Evolutionary conservation across 2,113 vertebrate genomes (phyloP).

Genomic region (Bostrychus sinensis): DNA sequence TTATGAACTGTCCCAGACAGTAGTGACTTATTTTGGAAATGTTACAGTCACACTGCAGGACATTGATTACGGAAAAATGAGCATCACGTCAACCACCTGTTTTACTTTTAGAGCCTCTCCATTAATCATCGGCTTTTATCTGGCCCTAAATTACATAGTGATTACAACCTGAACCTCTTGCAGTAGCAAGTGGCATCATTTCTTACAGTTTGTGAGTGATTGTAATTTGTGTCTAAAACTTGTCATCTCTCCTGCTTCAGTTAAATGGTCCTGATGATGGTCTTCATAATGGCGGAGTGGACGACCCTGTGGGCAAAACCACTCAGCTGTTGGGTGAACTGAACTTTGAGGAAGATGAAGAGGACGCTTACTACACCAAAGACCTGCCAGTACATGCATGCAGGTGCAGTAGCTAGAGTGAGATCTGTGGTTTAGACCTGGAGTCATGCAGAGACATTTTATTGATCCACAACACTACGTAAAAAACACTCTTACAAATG

Average conservation of each 20-base stretch:
- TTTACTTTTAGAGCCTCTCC: no score
- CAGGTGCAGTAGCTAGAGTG: constrained; percentile 89
- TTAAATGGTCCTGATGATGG: constrained; percentile 93
- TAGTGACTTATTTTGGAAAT: no score
- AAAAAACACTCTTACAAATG: no score
- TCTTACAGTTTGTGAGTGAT: no score
- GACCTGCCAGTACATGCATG: constrained; percentile 96
- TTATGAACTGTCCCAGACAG: background rate
- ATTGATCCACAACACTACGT: no score
- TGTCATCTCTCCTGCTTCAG: constrained; percentile 67
- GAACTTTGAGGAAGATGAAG: constrained; percentile 98
- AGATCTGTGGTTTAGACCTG: no score
- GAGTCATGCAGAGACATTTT: no score
- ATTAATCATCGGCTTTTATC: no score
- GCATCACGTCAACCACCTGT: no score
- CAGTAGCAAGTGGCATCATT: background rate
- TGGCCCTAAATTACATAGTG: no score
- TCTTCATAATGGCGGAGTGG: constrained; percentile 88
- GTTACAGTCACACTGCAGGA: no score
- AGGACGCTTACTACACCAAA: constrained; percentile 98
- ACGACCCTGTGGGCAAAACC: constrained; percentile 91
- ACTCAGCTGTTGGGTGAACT: constrained; percentile 94
- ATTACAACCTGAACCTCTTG: background rate
- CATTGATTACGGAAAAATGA: no score
- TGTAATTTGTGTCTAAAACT: constrained; percentile 32